Percentiles rank a stretch among this genome's conserved stretches.
These are phyloP conservation scores for Capitulum mitella DNA, from an alignment of 2,888 invertebrate species.

Conservation along the genomic window DNA sequence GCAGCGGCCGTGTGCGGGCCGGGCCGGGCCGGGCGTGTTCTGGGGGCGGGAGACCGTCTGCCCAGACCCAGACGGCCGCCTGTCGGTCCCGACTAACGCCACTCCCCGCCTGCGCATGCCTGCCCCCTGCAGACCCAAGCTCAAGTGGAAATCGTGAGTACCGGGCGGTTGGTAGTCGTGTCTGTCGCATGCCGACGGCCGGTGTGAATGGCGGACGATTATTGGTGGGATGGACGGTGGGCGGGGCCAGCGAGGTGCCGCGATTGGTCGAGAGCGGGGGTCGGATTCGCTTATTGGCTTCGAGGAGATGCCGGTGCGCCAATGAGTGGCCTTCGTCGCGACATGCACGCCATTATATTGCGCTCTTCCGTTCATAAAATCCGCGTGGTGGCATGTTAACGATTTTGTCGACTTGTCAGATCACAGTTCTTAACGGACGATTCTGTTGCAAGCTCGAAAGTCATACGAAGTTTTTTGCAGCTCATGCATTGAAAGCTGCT, in stretches of 20 bases:
- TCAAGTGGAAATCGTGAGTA: slow-evolving; percentile 24
- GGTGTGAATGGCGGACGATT: neutral
- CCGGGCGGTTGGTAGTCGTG: neutral
- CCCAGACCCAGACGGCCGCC: neutral
- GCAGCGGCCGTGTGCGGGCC: neutral
- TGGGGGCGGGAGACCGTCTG: neutral
- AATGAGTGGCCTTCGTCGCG: too few species aligned
- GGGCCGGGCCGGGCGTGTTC: neutral
- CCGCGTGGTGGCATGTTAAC: too few species aligned
- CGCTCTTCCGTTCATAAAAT: too few species aligned
- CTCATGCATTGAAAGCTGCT: too few species aligned
- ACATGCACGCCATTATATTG: too few species aligned
- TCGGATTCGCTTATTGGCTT: neutral
- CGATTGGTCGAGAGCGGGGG: neutral
- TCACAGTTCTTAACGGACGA: too few species aligned
- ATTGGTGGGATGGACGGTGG: neutral
- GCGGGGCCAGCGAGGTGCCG: neutral
- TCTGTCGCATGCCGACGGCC: neutral
- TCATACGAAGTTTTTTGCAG: too few species aligned
- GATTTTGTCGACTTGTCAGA: too few species aligned
- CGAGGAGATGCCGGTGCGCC: too few species aligned
- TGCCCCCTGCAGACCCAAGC: neutral
- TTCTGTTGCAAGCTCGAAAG: too few species aligned
- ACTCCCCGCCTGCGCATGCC: neutral
- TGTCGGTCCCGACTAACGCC: neutral